phyloP scores from a whole-genome alignment of 2,888 invertebrate genomes.

The Morpho achilles region DNA sequence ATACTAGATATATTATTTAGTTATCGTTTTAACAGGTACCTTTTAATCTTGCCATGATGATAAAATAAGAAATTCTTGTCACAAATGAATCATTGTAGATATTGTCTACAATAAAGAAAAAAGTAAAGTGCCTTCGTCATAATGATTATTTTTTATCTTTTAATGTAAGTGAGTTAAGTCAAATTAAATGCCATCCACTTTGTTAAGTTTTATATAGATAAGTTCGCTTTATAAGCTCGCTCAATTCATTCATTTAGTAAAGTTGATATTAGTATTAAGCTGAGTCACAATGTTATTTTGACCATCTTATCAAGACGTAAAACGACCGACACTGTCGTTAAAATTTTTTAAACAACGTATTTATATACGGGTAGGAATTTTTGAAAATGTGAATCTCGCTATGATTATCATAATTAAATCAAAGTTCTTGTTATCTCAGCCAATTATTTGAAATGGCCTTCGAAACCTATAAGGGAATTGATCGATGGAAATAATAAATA shows the following conservation, averaged over 20 bases:
- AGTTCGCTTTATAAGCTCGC: slow-evolving; percentile 74
- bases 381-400: slow-evolving; percentile 9
- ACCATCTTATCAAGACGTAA: slow-evolving; percentile 33
- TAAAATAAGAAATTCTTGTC: slow-evolving; percentile 76
- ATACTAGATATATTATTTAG: slow-evolving; percentile 63
- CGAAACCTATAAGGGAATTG: slow-evolving; percentile 23
- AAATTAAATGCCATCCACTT: slow-evolving; percentile 79
- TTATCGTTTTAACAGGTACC: slow-evolving; percentile 76
- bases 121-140: slow-evolving; percentile 72
- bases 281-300: slow-evolving; percentile 43
- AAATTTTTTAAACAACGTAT: background rate
- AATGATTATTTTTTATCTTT: slow-evolving; percentile 64
- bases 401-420: slow-evolving; percentile 7
- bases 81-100: slow-evolving; percentile 60
- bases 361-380: slow-evolving; percentile 4
- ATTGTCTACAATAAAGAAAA: slow-evolving; percentile 56
- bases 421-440: slow-evolving; percentile 13
- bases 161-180: slow-evolving; percentile 76
- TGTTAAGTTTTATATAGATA: slow-evolving; percentile 76
- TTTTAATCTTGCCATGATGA: slow-evolving; percentile 79
- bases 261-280: slow-evolving; percentile 62
- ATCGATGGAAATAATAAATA: slow-evolving; percentile 33
- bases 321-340: slow-evolving; percentile 15
- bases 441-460: slow-evolving; percentile 17
- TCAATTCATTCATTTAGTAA: slow-evolving; percentile 74